A percentile compares a stretch with the other conserved stretches of the same genome.
phyloP scores from a whole-genome alignment of 1,140 invertebrate genomes.

The Nilaparvata lugens region DNA sequence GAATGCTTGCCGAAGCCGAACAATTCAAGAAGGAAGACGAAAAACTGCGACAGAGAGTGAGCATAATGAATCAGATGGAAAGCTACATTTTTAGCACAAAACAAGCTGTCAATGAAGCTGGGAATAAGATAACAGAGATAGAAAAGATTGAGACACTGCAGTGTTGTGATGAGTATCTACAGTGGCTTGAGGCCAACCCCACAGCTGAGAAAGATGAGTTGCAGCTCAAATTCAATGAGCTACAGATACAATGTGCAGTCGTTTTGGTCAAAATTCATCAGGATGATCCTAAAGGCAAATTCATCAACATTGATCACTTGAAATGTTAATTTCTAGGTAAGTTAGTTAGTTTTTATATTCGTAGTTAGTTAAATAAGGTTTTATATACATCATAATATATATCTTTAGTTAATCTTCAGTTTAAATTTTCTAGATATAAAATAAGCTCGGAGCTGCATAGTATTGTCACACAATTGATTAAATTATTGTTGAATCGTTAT shows the following conservation, averaged over 20 bases:
- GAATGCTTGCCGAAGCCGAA: constrained; percentile 95
- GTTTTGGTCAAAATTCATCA: constrained; percentile 47
- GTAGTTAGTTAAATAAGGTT: too few species aligned
- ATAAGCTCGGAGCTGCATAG: too few species aligned
- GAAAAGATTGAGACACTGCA: constrained; percentile 81
- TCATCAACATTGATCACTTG: too few species aligned
- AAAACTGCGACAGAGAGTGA: constrained; percentile 76
- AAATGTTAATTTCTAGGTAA: too few species aligned
- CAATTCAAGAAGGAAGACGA: constrained; percentile 88
- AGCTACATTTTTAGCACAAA: constrained; percentile 97
- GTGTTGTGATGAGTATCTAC: constrained; percentile 87
- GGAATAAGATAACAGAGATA: constrained; percentile 77
- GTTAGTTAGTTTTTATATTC: too few species aligned
- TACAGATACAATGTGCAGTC: constrained; percentile 64
- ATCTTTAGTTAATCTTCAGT: too few species aligned
- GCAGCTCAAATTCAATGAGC: constrained; percentile 84
- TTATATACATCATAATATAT: too few species aligned
- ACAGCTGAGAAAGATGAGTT: constrained; percentile 88
- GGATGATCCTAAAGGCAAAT: too few species aligned
- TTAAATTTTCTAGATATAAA: too few species aligned
- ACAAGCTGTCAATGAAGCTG: constrained; percentile 81
- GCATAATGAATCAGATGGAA: constrained; percentile 83
- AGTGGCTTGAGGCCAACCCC: constrained; percentile 91
- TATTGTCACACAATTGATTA: too few species aligned
- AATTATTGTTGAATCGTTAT: too few species aligned